Evolutionary conservation across 2,888 invertebrate genomes (phyloP).

Genomic region (Latrodectus elegans): DNA sequence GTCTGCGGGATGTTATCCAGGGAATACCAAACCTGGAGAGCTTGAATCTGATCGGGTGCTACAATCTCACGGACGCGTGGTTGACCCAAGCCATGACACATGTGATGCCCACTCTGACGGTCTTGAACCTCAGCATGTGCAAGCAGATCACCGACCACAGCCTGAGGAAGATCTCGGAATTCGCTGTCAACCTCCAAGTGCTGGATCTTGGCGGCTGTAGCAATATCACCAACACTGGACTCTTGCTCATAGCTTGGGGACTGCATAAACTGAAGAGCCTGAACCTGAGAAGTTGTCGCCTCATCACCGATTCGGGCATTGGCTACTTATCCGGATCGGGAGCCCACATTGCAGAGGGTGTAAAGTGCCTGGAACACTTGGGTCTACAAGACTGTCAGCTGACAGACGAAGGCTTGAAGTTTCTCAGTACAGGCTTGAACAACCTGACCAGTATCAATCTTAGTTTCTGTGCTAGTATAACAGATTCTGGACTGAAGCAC

Average conservation of each 20-base stretch:
- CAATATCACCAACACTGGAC: conserved; percentile 90
- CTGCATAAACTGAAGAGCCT: conserved; percentile 87
- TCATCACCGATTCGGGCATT: conserved; percentile 92
- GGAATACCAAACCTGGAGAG: conserved; percentile 90
- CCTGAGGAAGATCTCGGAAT: conserved; percentile 81
- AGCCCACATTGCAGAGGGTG: conserved; percentile 72
- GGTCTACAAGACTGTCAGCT: conserved; percentile 96
- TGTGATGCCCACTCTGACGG: conserved; percentile 83
- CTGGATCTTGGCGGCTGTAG: conserved; percentile 93
- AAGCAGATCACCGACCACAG: conserved; percentile 96
- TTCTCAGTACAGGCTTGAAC: conserved; percentile 86
- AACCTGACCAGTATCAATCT: conserved; percentile 90
- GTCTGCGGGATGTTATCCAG: conserved; percentile 88
- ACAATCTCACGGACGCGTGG: conserved; percentile 91
- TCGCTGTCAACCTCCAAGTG: conserved; percentile 83
- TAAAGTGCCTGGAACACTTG: conserved; percentile 86
- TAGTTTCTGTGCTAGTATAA: conserved; percentile 94
- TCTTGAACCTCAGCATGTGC: conserved; percentile 91
- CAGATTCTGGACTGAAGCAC: conserved; percentile 92
- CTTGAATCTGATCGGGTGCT: conserved; percentile 93
- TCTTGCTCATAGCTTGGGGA: conserved; percentile 90
- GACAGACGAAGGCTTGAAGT: conserved; percentile 91
- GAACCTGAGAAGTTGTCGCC: conserved; percentile 93
- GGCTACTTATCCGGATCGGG: conserved; percentile 81
- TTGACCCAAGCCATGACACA: conserved; percentile 86